Percentiles rank a stretch among this genome's conserved stretches.
phyloP scores from a whole-genome alignment of 2,113 vertebrate species.

The Scatophagus argus region DNA sequence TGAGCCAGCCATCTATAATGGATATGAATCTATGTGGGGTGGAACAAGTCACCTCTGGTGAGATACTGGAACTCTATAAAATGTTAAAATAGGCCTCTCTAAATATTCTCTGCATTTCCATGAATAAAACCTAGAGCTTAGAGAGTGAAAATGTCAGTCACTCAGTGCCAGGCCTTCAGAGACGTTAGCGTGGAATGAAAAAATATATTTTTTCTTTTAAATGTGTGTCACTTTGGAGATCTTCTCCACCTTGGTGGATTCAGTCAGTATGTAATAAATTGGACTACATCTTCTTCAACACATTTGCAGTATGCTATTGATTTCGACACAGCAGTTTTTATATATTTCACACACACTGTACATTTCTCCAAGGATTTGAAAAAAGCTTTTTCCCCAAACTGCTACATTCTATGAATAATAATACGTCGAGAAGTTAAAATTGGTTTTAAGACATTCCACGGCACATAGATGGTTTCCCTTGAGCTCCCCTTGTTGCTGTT shows the following conservation, averaged over 20 bases:
- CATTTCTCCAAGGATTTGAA: constrained; percentile 5
- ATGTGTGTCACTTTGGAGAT: constrained; percentile 29
- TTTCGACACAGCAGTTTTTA: constrained; percentile 19
- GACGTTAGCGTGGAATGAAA: constrained; percentile 32
- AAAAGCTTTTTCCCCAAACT: constrained; percentile 8
- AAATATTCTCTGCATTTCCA: constrained; percentile 56
- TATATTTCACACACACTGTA: constrained; percentile 7
- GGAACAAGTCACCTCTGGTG: constrained; percentile 67
- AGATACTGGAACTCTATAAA: constrained; percentile 67
- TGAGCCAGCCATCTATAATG: constrained; percentile 73
- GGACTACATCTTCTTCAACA: constrained; percentile 24
- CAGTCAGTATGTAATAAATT: constrained; percentile 43
- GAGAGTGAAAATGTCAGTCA: constrained; percentile 47
- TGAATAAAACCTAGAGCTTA: constrained; percentile 53
- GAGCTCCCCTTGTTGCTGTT: constrained; percentile 32
- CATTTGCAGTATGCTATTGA: not conserved
- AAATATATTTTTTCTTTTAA: constrained; percentile 33
- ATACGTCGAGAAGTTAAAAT: constrained; percentile 17
- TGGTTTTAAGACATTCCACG: constrained; percentile 16
- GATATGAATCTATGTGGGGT: constrained; percentile 59
- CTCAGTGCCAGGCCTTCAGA: constrained; percentile 35
- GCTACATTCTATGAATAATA: constrained; percentile 40
- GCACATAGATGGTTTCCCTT: not conserved
- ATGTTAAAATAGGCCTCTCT: constrained; percentile 65
- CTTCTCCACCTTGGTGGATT: constrained; percentile 12